Evolutionary conservation across 2,797 vertebrate species (phyloP), one percentile per base, ranked within the genome.

Genomic region (Hafferia zeledoni): DNA sequence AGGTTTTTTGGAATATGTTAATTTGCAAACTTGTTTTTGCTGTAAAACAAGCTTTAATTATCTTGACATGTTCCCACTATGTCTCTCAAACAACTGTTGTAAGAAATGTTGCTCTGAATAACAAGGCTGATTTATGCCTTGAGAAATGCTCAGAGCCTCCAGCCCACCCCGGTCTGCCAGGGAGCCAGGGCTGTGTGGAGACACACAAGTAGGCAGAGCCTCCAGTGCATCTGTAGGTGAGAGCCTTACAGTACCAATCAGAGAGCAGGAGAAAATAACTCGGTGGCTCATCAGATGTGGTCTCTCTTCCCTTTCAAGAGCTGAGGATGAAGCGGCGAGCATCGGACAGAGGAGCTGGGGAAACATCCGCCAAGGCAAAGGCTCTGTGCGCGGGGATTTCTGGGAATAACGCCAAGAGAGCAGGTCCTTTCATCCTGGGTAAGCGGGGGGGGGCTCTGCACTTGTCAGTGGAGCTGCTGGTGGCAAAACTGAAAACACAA

Each of bases 401-500:
- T 22, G 99, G 99, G 97, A 99, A 96, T 83, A 99, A 99, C 75
- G 98, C 99, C 93, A 99, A 99, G 98, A 98, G 99, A 98, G 99
- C 99, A 0, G 99, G 99, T 44, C 99, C 99, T 7, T 99, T 99
- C 95, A 98, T 99, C 93, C 98, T 99, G 6, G 99, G 99, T 99
- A 98, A 97, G 96, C 79, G 55, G 52, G 63, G 56, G 5, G 60
- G 59, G 25, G 49, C 52, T 60, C 82, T 64, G 49, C 11, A 2
- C 4, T 12, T 23, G 46, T 25, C 44, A 16, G 31, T 78, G 65
- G 5, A 33, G 74, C 63, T 79, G 9, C 75, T 43, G 64, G 49
- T 9, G 68, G 57, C 82, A 76, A 19, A 86, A 44, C 82, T 65
- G 69, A 9, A 30, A 61, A 6, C 8, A 59, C 27, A 67, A 74